Evolutionary conservation across 1,140 invertebrate genomes (phyloP).

Genomic region (Nomia melanderi): DNA sequence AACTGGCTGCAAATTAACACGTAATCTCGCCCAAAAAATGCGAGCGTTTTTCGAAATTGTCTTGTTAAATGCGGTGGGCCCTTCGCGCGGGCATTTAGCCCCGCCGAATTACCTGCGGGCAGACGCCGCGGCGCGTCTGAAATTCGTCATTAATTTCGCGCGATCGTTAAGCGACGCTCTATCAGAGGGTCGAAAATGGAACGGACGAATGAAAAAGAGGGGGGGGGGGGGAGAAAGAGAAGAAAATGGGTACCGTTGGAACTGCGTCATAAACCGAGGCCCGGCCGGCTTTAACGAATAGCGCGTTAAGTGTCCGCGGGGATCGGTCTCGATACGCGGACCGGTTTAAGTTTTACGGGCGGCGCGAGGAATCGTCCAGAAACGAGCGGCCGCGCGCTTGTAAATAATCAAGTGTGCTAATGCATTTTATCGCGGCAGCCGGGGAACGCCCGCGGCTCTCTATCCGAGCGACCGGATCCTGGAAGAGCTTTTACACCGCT

Average conservation of each 20-base stretch:
- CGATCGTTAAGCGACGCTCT: conserved; percentile 27
- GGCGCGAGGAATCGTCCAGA: not conserved
- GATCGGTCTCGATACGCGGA: not conserved
- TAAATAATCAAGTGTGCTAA: conserved; percentile 21
- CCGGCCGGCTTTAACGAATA: conserved; percentile 19
- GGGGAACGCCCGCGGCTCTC: not conserved
- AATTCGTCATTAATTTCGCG: conserved; percentile 27
- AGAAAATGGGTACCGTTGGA: conserved; percentile 3
- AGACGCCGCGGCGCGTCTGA: not conserved
- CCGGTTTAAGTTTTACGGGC: conserved; percentile 14
- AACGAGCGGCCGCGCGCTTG: not conserved
- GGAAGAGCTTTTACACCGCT: conserved; percentile 58
- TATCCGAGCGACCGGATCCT: not conserved
- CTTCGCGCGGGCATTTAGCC: not conserved
- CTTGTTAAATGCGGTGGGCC: not conserved
- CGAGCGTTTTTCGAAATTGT: not conserved
- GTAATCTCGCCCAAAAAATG: not conserved
- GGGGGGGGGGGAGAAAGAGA: no score
- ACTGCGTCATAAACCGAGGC: conserved; percentile 20
- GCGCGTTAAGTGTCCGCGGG: conserved; percentile 11
- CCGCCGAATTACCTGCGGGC: not conserved
- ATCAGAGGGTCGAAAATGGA: no score
- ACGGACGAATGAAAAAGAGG: no score
- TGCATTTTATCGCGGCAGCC: conserved; percentile 22
- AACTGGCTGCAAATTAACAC: not conserved